A percentile compares a stretch with the other conserved stretches of the same genome.
These are phyloP conservation scores for Acrobasis suavella DNA, from an alignment of 2,888 invertebrate species.

Conservation along the genomic window DNA sequence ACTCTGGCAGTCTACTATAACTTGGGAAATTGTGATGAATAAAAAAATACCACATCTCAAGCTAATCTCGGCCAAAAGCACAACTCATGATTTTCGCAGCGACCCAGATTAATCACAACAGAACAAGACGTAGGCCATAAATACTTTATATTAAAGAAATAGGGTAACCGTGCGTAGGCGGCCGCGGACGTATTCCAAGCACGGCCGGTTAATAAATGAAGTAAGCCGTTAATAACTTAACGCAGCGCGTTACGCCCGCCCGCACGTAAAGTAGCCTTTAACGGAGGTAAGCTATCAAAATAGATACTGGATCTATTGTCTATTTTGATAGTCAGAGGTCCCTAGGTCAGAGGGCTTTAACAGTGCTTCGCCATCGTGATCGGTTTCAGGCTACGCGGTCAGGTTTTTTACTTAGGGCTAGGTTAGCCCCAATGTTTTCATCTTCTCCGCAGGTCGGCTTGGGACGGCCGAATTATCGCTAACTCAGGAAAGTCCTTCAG, in stretches of 20 bases:
- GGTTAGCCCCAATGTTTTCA: no score
- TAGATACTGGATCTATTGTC: no score
- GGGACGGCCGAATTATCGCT: no score
- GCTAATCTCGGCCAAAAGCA: conserved; percentile 9
- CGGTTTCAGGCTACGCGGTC: no score
- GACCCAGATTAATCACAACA: conserved; percentile 22
- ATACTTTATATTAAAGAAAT: conserved; percentile 23
- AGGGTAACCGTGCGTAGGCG: conserved; percentile 17
- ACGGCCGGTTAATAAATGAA: conserved; percentile 40
- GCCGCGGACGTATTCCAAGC: conserved; percentile 28
- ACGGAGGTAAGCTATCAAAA: background rate
- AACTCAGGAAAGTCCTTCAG: no score
- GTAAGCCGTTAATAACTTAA: conserved; percentile 38
- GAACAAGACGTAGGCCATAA: conserved; percentile 23
- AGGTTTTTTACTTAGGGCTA: no score
- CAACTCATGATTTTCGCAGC: conserved; percentile 17
- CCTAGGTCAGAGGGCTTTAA: no score
- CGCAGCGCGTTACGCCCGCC: conserved; percentile 20
- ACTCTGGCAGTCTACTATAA: background rate
- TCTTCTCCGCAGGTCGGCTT: no score
- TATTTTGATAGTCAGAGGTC: no score
- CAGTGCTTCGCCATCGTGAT: no score
- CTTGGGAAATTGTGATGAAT: conserved; percentile 1
- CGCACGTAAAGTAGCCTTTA: conserved; percentile 28
- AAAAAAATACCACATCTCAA: conserved; percentile 11